A percentile compares a stretch with the other conserved stretches of the same genome.
Evolutionary conservation across 2,113 vertebrate species (phyloP).

Genomic region (Poecile atricapillus): DNA sequence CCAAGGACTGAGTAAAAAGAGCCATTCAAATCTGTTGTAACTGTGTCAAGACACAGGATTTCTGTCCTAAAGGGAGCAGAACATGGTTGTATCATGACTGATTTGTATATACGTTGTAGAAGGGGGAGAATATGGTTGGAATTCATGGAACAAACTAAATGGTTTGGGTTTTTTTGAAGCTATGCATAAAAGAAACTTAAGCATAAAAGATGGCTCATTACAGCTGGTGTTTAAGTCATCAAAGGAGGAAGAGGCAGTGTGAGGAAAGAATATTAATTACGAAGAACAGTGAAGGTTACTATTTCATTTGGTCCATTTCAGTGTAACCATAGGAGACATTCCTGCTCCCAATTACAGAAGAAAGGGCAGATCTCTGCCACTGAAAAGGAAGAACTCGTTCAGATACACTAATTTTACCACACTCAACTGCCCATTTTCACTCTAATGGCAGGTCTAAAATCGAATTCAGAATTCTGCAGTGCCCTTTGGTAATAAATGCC

Average conservation of each 20-base stretch:
- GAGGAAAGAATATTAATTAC: slow-evolving; percentile 44
- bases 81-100: neutral
- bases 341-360: neutral
- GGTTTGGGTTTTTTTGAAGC: neutral
- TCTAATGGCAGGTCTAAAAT: neutral
- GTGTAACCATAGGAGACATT: neutral
- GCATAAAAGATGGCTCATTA: neutral
- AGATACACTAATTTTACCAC: rapidly evolving
- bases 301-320: neutral
- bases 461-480: neutral
- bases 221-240: neutral
- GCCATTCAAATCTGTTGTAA: neutral
- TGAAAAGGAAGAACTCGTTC: neutral
- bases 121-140: neutral
- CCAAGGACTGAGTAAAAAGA: neutral
- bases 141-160: neutral
- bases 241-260: neutral
- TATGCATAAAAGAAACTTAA: neutral
- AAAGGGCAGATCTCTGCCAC: neutral
- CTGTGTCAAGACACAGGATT: neutral
- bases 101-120: neutral
- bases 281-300: neutral
- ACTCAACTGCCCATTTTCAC: neutral
- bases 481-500: neutral
- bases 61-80: neutral